Percentiles rank a stretch among this genome's conserved stretches.
These are phyloP conservation scores for Catostomus latipinnis DNA, from an alignment of 2,797 vertebrate genomes.

Conservation along the genomic window DNA sequence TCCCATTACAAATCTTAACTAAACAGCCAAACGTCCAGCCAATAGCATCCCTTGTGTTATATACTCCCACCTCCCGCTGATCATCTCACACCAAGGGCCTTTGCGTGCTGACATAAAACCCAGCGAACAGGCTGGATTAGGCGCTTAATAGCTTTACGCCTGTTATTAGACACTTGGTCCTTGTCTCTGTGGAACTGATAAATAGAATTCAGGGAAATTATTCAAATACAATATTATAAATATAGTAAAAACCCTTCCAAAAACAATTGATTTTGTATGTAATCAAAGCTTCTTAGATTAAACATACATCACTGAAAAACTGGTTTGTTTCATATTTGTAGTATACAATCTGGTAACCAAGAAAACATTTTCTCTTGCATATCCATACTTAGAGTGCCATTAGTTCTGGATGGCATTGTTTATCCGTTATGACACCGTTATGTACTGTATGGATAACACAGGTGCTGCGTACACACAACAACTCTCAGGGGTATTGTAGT, in stretches of 20 bases:
- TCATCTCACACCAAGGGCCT: conserved; percentile 76
- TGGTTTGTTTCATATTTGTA: neutral
- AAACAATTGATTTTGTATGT: neutral
- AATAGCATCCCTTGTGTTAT: conserved; percentile 51
- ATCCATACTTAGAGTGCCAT: neutral
- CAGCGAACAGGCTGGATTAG: conserved; percentile 75
- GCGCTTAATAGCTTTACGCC: conserved; percentile 74
- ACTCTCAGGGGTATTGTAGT: conserved; percentile 16
- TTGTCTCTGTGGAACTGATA: conserved; percentile 72
- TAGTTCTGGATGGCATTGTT: neutral
- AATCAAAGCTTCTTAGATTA: neutral
- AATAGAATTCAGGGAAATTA: neutral
- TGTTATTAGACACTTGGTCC: conserved; percentile 78
- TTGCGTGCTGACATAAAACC: conserved; percentile 76
- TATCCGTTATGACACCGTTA: conserved; percentile 1
- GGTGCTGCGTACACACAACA: conserved; percentile 7
- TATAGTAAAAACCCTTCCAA: neutral
- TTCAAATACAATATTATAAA: neutral
- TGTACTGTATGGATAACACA: neutral
- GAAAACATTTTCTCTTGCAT: neutral
- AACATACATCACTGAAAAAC: neutral
- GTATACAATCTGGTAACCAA: neutral
- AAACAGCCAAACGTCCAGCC: conserved; percentile 13
- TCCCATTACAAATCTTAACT: conserved; percentile 33
- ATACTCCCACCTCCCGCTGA: conserved; percentile 76